These are phyloP conservation scores for Oceanodroma tethys DNA, from an alignment of 2,113 vertebrate genomes.

Conservation along the genomic window DNA sequence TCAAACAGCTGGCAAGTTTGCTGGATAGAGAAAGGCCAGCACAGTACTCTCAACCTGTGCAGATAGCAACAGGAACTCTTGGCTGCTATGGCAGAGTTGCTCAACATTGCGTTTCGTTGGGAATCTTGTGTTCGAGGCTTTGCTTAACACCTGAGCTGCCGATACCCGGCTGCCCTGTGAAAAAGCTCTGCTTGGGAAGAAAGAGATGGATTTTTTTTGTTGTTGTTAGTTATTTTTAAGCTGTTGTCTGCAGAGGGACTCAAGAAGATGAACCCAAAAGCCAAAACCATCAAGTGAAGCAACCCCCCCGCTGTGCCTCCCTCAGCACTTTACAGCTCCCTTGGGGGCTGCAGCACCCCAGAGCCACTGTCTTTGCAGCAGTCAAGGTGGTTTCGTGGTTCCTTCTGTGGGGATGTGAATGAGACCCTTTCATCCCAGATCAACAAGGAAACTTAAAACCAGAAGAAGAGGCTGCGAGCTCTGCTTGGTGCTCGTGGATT, in stretches of 20 bases:
- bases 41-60: neutral
- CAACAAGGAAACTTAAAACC: neutral
- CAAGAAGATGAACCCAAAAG: neutral
- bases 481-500: neutral
- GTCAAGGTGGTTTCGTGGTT: rapidly evolving
- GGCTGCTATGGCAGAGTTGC: neutral
- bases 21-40: neutral
- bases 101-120: neutral
- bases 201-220: neutral
- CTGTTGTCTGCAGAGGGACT: neutral
- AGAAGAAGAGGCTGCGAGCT: neutral
- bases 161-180: neutral
- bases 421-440: neutral
- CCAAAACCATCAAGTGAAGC: neutral
- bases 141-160: neutral
- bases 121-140: neutral
- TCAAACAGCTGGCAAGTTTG: neutral
- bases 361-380: neutral
- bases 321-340: rapidly evolving
- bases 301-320: rapidly evolving
- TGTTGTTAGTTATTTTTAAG: neutral
- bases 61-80: neutral
- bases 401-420: neutral
- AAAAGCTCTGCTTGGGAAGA: neutral
- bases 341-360: neutral